Evolutionary conservation across 2,888 invertebrate genomes (phyloP), one percentile per base, ranked within the genome.

Genomic region (Ectemnius lituratus): DNA sequence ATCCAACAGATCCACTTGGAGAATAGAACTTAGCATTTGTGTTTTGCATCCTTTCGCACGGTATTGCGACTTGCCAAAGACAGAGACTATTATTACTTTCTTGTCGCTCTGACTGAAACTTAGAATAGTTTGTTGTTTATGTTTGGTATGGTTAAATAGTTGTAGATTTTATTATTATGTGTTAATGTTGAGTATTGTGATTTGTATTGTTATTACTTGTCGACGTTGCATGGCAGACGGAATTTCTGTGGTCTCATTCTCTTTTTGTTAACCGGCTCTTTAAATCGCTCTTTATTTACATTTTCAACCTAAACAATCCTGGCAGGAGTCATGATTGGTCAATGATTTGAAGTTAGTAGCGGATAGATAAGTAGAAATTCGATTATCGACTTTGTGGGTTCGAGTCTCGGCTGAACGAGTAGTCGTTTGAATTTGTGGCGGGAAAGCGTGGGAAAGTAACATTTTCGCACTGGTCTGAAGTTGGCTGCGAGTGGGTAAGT

Each of bases 11-110:
- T 85, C 86, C 4, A 87, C 79, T 62, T 87, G 86, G 2, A 90
- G 84, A 58, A 89, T 79, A 0, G 90, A 87, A 73, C 88, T 87
- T n/a, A 90, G 79, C 87, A 90, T 90, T 80, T 93, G 93, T 61
- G 94, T 92, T 92, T 95, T 95, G 85, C 94, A 93, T 73, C 94
- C 94, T 82, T 89, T 90, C 56, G 94, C 92, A 84, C 93, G 92
- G 86, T 93, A 94, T 0, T 94, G 92, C 28, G 94, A 94, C 90
- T 95, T 95, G 11, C 95, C 96, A 83, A 96, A 93, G 23, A 96
- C 92, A 11, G 95, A 95, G 11, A 96, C 93, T 2, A 95, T 92
- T 6, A 95, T 93, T 47, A 95, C 93, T 84, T 94, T 94, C 66
- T 87, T 85, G 37, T 90, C 87, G 2, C 71, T 68, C 27, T 84